Evolutionary conservation across 2,113 vertebrate species (phyloP).

Genomic region (Toxotes chatareus): DNA sequence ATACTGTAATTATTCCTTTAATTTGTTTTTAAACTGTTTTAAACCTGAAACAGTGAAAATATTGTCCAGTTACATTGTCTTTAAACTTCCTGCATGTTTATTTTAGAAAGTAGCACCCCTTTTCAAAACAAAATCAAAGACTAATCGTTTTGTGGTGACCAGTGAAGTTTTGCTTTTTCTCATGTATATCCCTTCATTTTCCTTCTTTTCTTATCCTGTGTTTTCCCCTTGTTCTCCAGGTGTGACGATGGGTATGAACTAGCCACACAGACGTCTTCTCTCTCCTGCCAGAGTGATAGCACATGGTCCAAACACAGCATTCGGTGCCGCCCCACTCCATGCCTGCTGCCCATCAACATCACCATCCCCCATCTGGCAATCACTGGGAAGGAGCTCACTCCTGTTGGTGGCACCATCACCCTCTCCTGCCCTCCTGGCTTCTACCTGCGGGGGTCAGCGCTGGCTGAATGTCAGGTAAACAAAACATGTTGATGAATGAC

Average conservation of each 20-base stretch:
- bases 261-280: constrained; percentile 76
- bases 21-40: neutral
- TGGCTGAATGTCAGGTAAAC: constrained; percentile 89
- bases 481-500: constrained; percentile 1
- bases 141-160: neutral
- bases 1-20: neutral
- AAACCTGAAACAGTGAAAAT: neutral
- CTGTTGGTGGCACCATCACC: constrained; percentile 84
- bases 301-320: constrained; percentile 90
- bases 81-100: too few species aligned
- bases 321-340: constrained; percentile 87
- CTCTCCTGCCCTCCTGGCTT: constrained; percentile 91
- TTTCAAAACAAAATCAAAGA: neutral
- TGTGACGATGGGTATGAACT: constrained; percentile 92
- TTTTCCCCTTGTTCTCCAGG: constrained; percentile 72
- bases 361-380: constrained; percentile 78
- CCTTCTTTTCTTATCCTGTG: neutral
- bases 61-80: neutral
- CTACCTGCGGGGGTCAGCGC: constrained; percentile 83
- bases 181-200: neutral
- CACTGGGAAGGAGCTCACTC: constrained; percentile 84
- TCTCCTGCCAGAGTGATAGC: constrained; percentile 90
- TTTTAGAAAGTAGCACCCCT: too few species aligned
- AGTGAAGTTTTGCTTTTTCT: neutral
- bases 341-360: constrained; percentile 84